Percentiles rank a stretch among this genome's conserved stretches.
Conservation (phyloP, 2,797 vertebrate species). For the Alauda arvensis region DNA sequence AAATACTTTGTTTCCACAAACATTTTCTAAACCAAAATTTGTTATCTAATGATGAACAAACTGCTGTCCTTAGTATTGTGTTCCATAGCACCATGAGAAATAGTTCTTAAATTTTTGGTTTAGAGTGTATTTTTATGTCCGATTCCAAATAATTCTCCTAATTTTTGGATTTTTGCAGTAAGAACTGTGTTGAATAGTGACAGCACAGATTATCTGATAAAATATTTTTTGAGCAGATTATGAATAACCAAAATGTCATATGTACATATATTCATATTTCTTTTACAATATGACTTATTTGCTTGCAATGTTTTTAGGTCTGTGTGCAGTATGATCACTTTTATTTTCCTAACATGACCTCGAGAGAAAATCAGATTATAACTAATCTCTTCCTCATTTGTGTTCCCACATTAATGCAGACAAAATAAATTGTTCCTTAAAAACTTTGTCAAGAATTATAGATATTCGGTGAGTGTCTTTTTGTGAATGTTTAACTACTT, state of each 20-base stretch:
- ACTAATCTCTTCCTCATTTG: neutral
- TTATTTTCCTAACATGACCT: neutral
- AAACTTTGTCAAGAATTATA: neutral
- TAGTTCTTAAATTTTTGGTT: neutral
- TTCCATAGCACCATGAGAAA: constrained; percentile 2
- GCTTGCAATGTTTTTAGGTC: neutral
- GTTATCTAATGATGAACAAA: neutral
- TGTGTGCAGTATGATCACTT: neutral
- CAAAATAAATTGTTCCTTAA: neutral
- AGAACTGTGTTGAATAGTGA: neutral
- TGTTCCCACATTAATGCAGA: neutral
- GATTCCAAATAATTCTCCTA: neutral
- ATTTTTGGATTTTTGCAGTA: neutral
- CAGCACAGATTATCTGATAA: neutral
- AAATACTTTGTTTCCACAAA: constrained; percentile 14
- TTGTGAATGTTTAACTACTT: neutral
- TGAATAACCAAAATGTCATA: neutral
- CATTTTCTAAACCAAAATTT: constrained; percentile 13
- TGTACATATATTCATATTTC: neutral
- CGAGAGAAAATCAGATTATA: neutral
- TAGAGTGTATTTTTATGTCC: neutral
- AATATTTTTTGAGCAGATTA: neutral
- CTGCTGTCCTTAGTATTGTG: neutral
- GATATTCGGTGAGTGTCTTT: neutral
- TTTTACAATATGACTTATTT: neutral